Evolutionary conservation across 2,888 invertebrate species (phyloP), one percentile per base, ranked within the genome.

Genomic region (Andrena camellia): DNA sequence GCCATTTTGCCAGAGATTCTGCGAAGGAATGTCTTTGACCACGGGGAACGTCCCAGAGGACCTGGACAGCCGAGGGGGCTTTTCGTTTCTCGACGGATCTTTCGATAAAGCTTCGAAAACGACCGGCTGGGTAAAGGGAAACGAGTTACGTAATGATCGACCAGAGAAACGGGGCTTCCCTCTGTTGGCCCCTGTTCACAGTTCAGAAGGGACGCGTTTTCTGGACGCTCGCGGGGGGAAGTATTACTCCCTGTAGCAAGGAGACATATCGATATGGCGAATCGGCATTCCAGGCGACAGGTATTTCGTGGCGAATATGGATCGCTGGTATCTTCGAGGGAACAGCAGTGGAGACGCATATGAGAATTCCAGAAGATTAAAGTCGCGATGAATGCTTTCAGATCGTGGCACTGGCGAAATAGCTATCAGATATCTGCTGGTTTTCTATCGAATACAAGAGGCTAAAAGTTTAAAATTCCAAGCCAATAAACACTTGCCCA

Each of bases 81-180:
- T 74, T 76, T 84, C 82, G 80, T 84, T 86, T 77, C 72, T 62
- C 80, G 77, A 79, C 62, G 84, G 84, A 86, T 85, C 84, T 80
- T 86, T 84, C 89, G 88, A 87, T 87, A 88, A 89, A 87, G 74
- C 89, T 75, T 62, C 74, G 81, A 74, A 85, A 87, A 88, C 81
- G 84, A 84, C 63, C 68, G 73, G 60, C 68, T 64, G 60, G 63
- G 42, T 63, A 50, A 35, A 62, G 73, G 64, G 64, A 35, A 76
- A 74, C 63, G 67, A 52, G 70, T 69, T 66, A 66, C 73, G 67
- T 26, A 48, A 64, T 78, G 68, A 75, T 81, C 69, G 62, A 60
- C 69, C 62, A 75, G 54, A 62, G 33, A 42, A 42, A 42, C 57
- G 57, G 42, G 57, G 31, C 62, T 31, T 62, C 42, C 52, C 54